These are phyloP conservation scores for Sitta carolinensis DNA, from an alignment of 2,797 vertebrate genomes.

Conservation along the genomic window DNA sequence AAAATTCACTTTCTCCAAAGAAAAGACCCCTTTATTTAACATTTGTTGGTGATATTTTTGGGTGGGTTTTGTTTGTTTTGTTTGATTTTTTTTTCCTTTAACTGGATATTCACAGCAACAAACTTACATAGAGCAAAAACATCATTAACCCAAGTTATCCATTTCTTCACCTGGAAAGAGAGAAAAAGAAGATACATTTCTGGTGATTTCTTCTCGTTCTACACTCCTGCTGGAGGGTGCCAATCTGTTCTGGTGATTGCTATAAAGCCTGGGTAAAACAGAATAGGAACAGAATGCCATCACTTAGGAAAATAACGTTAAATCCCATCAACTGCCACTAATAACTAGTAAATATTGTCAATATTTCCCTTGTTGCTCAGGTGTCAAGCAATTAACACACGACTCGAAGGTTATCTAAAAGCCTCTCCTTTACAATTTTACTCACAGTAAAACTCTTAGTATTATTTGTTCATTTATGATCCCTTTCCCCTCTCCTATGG, in stretches of 20 bases:
- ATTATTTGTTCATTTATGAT: conserved; percentile 9
- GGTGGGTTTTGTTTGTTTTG: not conserved
- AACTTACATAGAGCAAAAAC: not conserved
- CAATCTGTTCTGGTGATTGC: not conserved
- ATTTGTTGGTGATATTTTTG: not conserved
- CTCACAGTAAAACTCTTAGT: not conserved
- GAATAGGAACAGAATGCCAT: not conserved
- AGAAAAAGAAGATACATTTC: not conserved
- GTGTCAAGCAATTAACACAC: not conserved
- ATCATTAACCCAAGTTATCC: not conserved
- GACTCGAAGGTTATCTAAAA: not conserved
- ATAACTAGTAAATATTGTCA: not conserved
- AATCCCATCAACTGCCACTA: not conserved
- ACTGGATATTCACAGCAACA: not conserved
- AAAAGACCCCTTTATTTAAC: not conserved
- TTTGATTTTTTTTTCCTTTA: not conserved
- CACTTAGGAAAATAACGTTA: not conserved
- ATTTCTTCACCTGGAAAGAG: not conserved
- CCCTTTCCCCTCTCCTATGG: not conserved
- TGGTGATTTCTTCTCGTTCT: not conserved
- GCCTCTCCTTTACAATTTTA: not conserved
- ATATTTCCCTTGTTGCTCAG: not conserved
- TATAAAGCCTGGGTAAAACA: not conserved
- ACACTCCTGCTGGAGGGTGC: not conserved
- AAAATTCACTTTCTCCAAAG: not conserved